These are phyloP conservation scores for Camarhynchus parvulus DNA, from an alignment of 2,113 vertebrate genomes.

Conservation along the genomic window DNA sequence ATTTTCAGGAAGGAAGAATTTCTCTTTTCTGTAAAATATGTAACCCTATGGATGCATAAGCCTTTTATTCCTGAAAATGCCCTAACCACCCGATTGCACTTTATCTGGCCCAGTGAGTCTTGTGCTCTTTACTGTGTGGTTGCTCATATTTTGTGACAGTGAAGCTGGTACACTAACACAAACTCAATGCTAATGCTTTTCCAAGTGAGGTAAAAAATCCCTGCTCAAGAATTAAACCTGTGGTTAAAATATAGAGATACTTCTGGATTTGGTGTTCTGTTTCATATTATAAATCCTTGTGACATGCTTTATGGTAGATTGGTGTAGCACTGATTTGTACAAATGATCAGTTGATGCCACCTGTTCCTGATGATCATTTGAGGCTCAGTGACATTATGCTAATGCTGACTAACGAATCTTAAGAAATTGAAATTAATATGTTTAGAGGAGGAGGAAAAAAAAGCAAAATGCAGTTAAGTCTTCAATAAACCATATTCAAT, in stretches of 20 bases:
- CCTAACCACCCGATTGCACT: neutral
- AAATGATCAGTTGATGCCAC: slow-evolving; percentile 46
- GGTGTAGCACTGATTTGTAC: slow-evolving; percentile 23
- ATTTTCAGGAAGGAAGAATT: neutral
- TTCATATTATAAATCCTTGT: neutral
- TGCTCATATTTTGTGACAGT: neutral
- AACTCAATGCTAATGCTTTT: neutral
- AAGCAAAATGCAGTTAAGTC: neutral
- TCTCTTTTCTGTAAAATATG: neutral
- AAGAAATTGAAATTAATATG: slow-evolving; percentile 41
- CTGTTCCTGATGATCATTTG: slow-evolving; percentile 50
- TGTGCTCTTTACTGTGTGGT: neutral
- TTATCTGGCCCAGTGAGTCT: neutral
- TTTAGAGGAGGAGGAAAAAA: neutral
- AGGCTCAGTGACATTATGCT: slow-evolving; percentile 57
- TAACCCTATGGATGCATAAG: neutral
- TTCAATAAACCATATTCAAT: neutral
- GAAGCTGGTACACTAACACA: neutral
- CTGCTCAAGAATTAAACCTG: neutral
- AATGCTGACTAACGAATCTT: slow-evolving; percentile 50
- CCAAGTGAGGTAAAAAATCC: neutral
- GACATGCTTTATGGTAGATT: neutral
- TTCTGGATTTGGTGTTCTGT: neutral
- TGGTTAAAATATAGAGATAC: neutral
- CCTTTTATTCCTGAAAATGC: neutral